Evolutionary conservation across 1,140 invertebrate genomes (phyloP).

Genomic region (Solen grandis): DNA sequence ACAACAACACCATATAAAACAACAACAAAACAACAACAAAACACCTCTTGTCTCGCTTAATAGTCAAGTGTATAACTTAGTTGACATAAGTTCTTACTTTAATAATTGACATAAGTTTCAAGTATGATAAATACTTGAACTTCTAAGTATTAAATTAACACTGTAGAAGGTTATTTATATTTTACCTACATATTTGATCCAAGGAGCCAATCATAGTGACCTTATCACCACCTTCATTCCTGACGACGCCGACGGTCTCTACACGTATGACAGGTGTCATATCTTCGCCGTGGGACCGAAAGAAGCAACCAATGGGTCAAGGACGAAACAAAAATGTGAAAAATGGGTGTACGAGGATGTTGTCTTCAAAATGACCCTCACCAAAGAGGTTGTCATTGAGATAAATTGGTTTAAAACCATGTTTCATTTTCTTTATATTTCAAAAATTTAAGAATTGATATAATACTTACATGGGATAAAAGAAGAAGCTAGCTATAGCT

Average conservation of each 20-base stretch:
- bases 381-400: constrained; percentile 30
- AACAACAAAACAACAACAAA: too few species aligned
- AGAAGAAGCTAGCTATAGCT: background rate
- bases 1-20: too few species aligned
- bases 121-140: too few species aligned
- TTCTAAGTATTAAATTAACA: too few species aligned
- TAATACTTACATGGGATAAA: background rate
- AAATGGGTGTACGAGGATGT: constrained; percentile 52
- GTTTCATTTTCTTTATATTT: background rate
- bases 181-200: too few species aligned
- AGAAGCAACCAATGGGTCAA: background rate
- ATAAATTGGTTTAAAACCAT: background rate
- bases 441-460: background rate
- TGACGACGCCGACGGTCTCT: background rate
- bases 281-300: constrained; percentile 16
- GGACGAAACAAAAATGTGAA: constrained; percentile 18
- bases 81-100: too few species aligned
- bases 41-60: too few species aligned
- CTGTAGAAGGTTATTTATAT: too few species aligned
- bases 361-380: constrained; percentile 28
- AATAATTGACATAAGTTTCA: too few species aligned
- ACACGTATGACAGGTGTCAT: constrained; percentile 25
- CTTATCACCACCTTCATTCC: background rate
- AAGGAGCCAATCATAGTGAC: too few species aligned
- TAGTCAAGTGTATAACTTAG: too few species aligned